Percentiles rank a stretch among this genome's conserved stretches.
Conservation (phyloP, 2,888 invertebrate genomes). For the Apotomis capreana region DNA sequence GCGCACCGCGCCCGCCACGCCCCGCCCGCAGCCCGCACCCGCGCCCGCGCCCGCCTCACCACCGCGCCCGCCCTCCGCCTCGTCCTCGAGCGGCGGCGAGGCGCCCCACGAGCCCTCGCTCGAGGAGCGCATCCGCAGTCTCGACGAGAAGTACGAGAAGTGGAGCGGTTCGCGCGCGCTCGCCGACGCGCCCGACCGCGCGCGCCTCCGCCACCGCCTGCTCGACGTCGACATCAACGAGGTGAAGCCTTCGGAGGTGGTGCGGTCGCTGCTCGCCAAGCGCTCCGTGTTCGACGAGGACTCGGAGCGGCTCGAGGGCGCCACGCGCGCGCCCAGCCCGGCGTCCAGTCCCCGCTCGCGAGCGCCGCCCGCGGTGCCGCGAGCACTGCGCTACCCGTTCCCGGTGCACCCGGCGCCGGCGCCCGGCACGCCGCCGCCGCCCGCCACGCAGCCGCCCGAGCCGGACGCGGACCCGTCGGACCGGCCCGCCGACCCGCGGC, state of each 20-base stretch:
- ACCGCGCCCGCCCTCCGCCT: conserved; percentile 87
- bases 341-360: conserved; percentile 58
- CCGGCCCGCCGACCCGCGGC: conserved; percentile 55
- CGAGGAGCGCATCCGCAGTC: conserved; percentile 94
- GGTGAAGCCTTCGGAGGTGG: conserved; percentile 96
- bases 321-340: conserved; percentile 91
- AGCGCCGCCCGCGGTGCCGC: conserved; percentile 84
- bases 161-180: conserved; percentile 88
- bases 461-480: conserved; percentile 44
- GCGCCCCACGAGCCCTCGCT: conserved; percentile 90
- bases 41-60: conserved; percentile 86
- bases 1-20: conserved; percentile 78
- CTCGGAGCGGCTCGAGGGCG: conserved; percentile 94
- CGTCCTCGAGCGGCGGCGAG: conserved; percentile 88
- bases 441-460: conserved; percentile 28
- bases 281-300: conserved; percentile 98
- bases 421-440: conserved; percentile 9
- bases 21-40: conserved; percentile 71
- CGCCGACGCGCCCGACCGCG: conserved; percentile 83
- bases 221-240: conserved; percentile 91
- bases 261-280: conserved; percentile 95
- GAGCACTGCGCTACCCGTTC: conserved; percentile 39
- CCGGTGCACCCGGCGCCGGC: conserved; percentile 33
- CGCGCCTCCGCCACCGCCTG: conserved; percentile 87
- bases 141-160: conserved; percentile 96